Conservation (phyloP, 2,113 vertebrate genomes). For the Isurus oxyrinchus region DNA sequence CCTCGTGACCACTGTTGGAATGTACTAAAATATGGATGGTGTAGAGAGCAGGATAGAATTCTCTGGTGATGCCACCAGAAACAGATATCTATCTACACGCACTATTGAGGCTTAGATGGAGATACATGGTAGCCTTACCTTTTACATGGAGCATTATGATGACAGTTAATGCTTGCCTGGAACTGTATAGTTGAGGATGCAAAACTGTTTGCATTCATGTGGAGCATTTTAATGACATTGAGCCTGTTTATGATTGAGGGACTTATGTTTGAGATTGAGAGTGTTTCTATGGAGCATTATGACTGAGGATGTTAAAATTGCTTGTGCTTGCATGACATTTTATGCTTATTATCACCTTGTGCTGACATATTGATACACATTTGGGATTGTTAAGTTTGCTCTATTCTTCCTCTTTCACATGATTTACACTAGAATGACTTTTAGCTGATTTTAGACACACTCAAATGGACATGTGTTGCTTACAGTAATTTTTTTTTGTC, state of each 20-base stretch:
- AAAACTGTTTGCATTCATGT: neutral
- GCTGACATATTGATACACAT: neutral
- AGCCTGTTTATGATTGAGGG: neutral
- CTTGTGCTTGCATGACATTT: neutral
- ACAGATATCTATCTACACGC: neutral
- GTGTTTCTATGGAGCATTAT: neutral
- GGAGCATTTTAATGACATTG: too few relatives aligned
- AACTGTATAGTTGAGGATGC: neutral
- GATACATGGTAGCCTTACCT: neutral
- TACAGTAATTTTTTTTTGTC: neutral
- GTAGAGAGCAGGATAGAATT: neutral
- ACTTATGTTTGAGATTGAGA: too few relatives aligned
- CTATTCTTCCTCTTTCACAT: neutral
- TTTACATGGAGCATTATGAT: neutral
- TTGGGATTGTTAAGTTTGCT: neutral
- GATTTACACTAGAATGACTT: neutral
- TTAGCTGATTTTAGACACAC: neutral
- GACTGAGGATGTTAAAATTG: neutral
- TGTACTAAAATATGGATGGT: neutral
- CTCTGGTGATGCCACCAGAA: neutral
- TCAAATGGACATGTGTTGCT: neutral
- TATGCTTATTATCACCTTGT: neutral
- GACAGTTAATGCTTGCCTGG: neutral
- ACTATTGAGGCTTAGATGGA: neutral
- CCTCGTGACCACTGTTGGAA: neutral